Conservation (phyloP, 2,888 invertebrate species). For the Shargacucullia verbasci region DNA sequence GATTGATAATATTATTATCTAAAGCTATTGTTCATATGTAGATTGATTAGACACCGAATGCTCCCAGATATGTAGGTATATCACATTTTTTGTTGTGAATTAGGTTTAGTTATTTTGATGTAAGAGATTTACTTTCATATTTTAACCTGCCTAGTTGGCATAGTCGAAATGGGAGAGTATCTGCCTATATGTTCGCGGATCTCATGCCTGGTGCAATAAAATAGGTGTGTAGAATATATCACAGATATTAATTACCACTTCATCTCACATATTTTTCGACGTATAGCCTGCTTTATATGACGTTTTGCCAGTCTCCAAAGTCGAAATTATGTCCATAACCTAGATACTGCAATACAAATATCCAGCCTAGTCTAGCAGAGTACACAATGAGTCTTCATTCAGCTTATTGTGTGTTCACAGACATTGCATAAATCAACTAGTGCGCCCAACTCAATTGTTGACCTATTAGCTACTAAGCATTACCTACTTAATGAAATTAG, state of each 20-base stretch:
- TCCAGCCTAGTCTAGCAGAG: background rate
- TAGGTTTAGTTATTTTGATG: background rate
- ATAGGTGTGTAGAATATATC: too few species aligned
- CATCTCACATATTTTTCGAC: too few species aligned
- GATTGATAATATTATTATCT: constrained; percentile 6
- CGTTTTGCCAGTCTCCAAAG: too few species aligned
- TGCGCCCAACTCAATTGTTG: constrained; percentile 7
- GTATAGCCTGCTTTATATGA: too few species aligned
- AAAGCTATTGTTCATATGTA: background rate
- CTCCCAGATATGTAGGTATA: background rate
- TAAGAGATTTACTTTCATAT: too few species aligned
- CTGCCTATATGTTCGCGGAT: too few species aligned
- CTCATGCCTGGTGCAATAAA: too few species aligned
- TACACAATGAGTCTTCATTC: too few species aligned
- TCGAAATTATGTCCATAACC: too few species aligned
- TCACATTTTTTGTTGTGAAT: background rate
- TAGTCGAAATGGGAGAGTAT: too few species aligned
- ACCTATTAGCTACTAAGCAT: constrained; percentile 42
- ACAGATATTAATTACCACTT: too few species aligned
- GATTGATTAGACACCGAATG: background rate
- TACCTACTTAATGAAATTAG: constrained; percentile 35
- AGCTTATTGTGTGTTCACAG: constrained; percentile 6
- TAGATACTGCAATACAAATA: background rate
- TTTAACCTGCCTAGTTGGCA: too few species aligned
- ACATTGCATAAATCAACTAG: constrained; percentile 10